Evolutionary conservation across 1,140 invertebrate species (phyloP).

Genomic region (Pseudomyrmex dendroicus): DNA sequence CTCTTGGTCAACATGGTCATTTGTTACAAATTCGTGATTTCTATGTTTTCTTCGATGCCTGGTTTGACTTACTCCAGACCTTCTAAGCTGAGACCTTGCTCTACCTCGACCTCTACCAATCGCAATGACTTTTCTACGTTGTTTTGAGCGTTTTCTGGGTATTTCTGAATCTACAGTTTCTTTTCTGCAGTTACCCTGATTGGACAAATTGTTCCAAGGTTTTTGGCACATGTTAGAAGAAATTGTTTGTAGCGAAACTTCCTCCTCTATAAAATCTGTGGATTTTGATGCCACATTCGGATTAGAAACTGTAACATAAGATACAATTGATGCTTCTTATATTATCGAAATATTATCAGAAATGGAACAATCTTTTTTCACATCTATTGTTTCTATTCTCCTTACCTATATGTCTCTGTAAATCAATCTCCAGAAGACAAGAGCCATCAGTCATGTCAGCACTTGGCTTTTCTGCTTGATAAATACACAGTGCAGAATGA

Average conservation of each 20-base stretch:
- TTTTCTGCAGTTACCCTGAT: constrained; percentile 36
- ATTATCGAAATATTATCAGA: too few relatives aligned
- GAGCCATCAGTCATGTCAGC: neutral
- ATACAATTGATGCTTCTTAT: too few relatives aligned
- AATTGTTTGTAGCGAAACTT: constrained; percentile 5
- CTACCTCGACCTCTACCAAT: constrained; percentile 71
- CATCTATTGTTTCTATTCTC: too few relatives aligned
- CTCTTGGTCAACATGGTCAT: constrained; percentile 53
- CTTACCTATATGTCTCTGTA: too few relatives aligned
- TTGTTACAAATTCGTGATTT: constrained; percentile 68
- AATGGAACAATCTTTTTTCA: too few relatives aligned
- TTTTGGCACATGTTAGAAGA: constrained; percentile 62
- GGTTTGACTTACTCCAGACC: constrained; percentile 77
- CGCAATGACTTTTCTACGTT: constrained; percentile 61
- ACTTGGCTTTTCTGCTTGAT: neutral
- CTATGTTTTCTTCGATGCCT: constrained; percentile 74
- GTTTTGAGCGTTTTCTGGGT: constrained; percentile 64
- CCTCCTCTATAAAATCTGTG: neutral
- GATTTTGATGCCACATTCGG: neutral
- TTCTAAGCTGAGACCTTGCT: constrained; percentile 72
- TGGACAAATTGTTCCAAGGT: constrained; percentile 48
- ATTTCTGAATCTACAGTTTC: constrained; percentile 1
- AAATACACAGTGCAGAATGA: neutral
- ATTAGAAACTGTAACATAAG: neutral
- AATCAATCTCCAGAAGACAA: neutral